phyloP scores from a whole-genome alignment of 2,888 invertebrate genomes.

The Rapana venosa region DNA sequence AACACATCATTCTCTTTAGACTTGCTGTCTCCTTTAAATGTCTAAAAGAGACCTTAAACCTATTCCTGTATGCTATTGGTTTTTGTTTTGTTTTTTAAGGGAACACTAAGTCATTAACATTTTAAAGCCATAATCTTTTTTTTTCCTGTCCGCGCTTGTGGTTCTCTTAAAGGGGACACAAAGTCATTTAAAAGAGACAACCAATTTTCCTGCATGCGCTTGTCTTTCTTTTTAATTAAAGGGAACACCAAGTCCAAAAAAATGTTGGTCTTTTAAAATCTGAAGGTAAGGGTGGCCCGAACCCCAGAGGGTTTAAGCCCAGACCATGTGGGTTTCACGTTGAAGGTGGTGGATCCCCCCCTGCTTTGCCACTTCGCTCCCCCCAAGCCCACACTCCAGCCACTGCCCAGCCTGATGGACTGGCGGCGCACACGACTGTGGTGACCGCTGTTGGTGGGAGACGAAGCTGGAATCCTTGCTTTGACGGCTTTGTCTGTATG shows the following conservation, averaged over 20 bases:
- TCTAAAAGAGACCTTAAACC: too few relatives aligned
- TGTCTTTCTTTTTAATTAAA: background rate
- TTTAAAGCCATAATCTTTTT: too few relatives aligned
- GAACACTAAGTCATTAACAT: too few relatives aligned
- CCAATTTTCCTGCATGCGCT: background rate
- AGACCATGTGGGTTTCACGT: background rate
- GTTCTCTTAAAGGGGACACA: background rate
- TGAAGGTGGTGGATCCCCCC: background rate
- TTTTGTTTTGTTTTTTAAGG: too few relatives aligned
- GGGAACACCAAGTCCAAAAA: too few relatives aligned
- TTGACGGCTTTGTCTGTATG: background rate
- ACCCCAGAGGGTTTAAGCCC: background rate
- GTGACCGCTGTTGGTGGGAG: too few relatives aligned
- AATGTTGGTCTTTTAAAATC: too few relatives aligned
- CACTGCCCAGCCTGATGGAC: background rate
- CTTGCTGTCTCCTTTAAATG: too few relatives aligned
- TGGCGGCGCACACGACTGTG: background rate
- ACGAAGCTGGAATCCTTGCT: background rate
- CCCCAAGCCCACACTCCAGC: background rate
- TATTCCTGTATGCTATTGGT: too few relatives aligned
- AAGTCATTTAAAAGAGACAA: background rate
- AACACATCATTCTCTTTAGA: too few relatives aligned
- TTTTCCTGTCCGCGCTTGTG: too few relatives aligned
- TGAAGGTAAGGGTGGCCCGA: background rate
- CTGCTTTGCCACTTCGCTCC: background rate